Evolutionary conservation across 1,140 invertebrate species (phyloP).

Genomic region (Dendroctonus valens): DNA sequence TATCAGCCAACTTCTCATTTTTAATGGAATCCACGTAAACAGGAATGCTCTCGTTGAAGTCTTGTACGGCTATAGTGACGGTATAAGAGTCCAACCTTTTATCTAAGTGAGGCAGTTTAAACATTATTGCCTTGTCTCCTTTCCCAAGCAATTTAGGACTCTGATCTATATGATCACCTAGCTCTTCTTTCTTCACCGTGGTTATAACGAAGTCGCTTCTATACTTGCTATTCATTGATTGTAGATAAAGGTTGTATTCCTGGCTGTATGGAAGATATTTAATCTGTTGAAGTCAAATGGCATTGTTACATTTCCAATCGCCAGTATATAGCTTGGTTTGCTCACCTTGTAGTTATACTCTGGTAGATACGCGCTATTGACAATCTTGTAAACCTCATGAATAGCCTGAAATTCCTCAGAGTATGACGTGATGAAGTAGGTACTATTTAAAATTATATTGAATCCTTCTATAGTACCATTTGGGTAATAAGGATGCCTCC

Average conservation of each 20-base stretch:
- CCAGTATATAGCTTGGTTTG: not conserved
- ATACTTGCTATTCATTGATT: conserved; percentile 38
- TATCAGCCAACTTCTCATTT: conserved; percentile 32
- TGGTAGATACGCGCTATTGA: conserved; percentile 33
- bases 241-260: conserved; percentile 37
- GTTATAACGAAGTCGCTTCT: conserved; percentile 32
- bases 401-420: conserved; percentile 31
- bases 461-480: conserved; percentile 40
- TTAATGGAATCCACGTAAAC: conserved; percentile 24
- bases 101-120: conserved; percentile 36
- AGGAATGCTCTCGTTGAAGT: conserved; percentile 34
- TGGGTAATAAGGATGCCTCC: conserved; percentile 40
- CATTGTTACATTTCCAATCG: not conserved
- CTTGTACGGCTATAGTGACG: conserved; percentile 38
- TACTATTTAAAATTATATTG: conserved; percentile 40
- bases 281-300: conserved; percentile 33
- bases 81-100: conserved; percentile 34
- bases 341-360: conserved; percentile 40
- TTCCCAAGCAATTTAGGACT: conserved; percentile 35
- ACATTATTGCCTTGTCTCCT: conserved; percentile 30
- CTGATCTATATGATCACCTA: conserved; percentile 41
- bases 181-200: conserved; percentile 34
- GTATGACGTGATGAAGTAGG: conserved; percentile 25
- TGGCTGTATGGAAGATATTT: conserved; percentile 40
- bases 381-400: conserved; percentile 35